A percentile compares a stretch with the other conserved stretches of the same genome.
Conservation (phyloP, 2,888 invertebrate genomes). For the Lasioglossum zephyrum region DNA sequence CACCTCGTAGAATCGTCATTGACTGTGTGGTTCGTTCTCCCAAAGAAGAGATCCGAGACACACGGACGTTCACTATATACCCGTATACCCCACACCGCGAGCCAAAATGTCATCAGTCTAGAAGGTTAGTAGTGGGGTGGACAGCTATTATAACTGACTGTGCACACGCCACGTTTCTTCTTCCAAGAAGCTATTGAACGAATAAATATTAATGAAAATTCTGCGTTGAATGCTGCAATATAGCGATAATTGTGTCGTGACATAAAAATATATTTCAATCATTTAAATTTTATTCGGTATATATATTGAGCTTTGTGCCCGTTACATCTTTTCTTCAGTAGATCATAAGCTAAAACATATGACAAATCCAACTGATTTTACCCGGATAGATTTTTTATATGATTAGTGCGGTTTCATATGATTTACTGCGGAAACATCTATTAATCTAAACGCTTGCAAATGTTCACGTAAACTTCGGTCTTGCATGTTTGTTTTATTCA, state of each 20-base stretch:
- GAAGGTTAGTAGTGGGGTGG: not conserved
- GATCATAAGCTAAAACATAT: no score
- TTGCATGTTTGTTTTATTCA: not conserved
- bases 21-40: not conserved
- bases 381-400: no score
- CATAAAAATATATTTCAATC: no score
- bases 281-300: not conserved
- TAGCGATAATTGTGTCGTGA: not conserved
- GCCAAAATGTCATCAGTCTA: not conserved
- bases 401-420: no score
- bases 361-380: no score
- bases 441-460: constrained; percentile 4
- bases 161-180: not conserved
- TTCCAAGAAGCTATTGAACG: not conserved
- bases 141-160: not conserved
- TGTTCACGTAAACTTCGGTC: not conserved
- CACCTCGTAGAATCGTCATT: not conserved
- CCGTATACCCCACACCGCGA: not conserved
- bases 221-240: not conserved
- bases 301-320: no score
- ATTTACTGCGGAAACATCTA: not conserved
- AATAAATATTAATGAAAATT: not conserved
- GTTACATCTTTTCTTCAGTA: no score
- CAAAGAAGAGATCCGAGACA: not conserved
- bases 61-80: not conserved